Conservation (phyloP, 2,888 invertebrate species). For the Pammene aurita region DNA sequence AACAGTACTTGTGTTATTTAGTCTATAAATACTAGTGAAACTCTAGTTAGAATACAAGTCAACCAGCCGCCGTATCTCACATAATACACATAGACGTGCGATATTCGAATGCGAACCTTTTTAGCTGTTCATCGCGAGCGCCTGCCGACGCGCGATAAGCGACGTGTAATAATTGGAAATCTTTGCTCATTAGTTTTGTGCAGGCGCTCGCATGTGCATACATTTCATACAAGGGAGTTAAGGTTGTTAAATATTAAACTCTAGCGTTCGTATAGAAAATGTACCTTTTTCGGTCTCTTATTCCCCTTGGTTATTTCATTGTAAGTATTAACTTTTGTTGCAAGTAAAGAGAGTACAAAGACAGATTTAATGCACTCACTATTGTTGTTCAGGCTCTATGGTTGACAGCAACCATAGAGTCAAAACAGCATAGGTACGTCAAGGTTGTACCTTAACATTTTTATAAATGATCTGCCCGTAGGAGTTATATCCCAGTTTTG, state of each 20-base stretch:
- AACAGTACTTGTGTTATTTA: neutral
- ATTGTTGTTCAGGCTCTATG: no score
- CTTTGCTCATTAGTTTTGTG: constrained; percentile 48
- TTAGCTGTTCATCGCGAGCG: constrained; percentile 47
- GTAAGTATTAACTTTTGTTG: no score
- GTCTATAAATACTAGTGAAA: neutral
- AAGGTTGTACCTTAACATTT: no score
- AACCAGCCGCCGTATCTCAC: constrained; percentile 13
- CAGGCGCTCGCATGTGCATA: constrained; percentile 43
- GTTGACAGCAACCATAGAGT: no score
- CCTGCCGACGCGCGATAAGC: constrained; percentile 61
- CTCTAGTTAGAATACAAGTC: neutral
- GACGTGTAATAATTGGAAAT: constrained; percentile 52
- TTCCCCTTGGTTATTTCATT: no score
- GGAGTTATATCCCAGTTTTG: no score
- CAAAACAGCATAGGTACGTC: no score
- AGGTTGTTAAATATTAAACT: neutral
- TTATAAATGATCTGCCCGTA: no score
- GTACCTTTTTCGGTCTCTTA: no score
- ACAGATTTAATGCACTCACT: no score
- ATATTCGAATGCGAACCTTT: constrained; percentile 25
- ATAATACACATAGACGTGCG: constrained; percentile 7
- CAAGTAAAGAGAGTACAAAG: no score
- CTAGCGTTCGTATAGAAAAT: no score
- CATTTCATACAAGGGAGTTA: neutral